Conservation (phyloP, 1,140 invertebrate genomes). For the Lepidurus arcticus region DNA sequence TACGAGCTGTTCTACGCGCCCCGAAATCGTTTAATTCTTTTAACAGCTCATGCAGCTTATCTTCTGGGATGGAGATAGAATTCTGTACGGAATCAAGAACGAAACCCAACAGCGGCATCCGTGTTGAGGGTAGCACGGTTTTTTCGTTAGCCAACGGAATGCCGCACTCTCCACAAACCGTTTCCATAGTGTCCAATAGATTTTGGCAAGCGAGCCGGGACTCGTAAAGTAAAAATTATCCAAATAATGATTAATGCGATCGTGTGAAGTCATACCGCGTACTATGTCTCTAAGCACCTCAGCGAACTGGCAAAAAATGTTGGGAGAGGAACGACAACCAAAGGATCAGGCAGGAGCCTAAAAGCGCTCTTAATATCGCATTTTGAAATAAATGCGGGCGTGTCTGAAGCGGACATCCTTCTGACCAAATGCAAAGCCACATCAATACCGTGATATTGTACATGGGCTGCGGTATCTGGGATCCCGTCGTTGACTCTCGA, state of each 20-base stretch:
- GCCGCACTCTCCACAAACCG: neutral
- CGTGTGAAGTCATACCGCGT: neutral
- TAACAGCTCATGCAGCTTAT: neutral
- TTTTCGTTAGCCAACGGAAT: slow-evolving; percentile 10
- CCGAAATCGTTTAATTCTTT: neutral
- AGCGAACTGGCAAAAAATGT: neutral
- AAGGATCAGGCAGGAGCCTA: neutral
- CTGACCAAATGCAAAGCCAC: neutral
- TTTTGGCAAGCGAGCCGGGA: neutral
- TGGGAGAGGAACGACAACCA: neutral
- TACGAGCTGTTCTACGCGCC: neutral
- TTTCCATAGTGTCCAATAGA: neutral
- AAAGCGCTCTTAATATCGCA: neutral
- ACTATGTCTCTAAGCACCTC: neutral
- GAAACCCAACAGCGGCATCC: slow-evolving; percentile 16
- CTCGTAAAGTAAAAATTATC: neutral
- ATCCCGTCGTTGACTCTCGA: neutral
- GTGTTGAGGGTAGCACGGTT: neutral
- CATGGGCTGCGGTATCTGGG: neutral
- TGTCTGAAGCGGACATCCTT: neutral
- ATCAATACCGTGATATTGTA: neutral
- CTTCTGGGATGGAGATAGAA: neutral
- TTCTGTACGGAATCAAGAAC: neutral
- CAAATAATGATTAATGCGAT: neutral
- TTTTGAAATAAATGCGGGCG: neutral